Evolutionary conservation across 2,888 invertebrate genomes (phyloP).

Genomic region (Drosophila algonquin): DNA sequence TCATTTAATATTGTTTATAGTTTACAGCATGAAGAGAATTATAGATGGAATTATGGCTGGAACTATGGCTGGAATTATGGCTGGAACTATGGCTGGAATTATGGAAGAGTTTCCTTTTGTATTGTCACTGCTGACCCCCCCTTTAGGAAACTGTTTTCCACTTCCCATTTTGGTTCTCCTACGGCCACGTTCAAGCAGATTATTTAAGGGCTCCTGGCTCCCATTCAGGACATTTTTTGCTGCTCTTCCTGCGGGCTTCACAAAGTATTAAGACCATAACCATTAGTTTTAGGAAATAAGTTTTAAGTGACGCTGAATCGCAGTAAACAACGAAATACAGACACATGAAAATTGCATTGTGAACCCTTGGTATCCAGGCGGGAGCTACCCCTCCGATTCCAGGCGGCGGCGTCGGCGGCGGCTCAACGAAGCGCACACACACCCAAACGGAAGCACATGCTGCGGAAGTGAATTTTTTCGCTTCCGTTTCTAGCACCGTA

Average conservation of each 20-base stretch:
- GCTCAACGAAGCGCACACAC: constrained; percentile 57
- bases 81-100: too few species aligned
- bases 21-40: too few species aligned
- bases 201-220: not conserved
- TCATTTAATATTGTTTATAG: not conserved
- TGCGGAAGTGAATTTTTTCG: constrained; percentile 66
- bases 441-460: constrained; percentile 64
- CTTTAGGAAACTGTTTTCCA: too few species aligned
- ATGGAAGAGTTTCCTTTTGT: too few species aligned
- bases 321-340: constrained; percentile 18
- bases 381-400: not conserved
- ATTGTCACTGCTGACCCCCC: too few species aligned
- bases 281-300: constrained; percentile 55
- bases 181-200: not conserved
- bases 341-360: constrained; percentile 45
- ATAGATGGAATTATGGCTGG: not conserved
- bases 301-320: constrained; percentile 24
- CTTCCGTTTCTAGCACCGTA: constrained; percentile 61
- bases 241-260: not conserved
- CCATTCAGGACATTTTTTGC: too few species aligned
- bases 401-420: not conserved
- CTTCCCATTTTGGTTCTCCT: not conserved
- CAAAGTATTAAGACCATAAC: constrained; percentile 37
- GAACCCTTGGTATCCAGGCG: not conserved
- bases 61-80: not conserved